Conservation (phyloP, 2,797 vertebrate species). For the Ceryle rudis region DNA sequence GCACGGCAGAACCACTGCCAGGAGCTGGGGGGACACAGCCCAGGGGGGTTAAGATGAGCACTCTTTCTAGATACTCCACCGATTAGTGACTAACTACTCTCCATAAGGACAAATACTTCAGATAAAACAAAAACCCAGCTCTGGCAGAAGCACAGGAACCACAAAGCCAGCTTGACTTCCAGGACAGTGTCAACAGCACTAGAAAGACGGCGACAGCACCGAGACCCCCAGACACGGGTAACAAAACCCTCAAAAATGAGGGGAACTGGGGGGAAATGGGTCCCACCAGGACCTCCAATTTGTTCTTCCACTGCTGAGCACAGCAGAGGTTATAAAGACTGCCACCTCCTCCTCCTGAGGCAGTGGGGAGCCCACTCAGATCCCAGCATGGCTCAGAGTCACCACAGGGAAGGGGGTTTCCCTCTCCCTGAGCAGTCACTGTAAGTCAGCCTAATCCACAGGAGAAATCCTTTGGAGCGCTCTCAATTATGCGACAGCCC, state of each 20-base stretch:
- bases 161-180: not conserved
- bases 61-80: not conserved
- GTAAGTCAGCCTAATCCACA: not conserved
- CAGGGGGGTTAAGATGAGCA: not conserved
- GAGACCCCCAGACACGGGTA: not conserved
- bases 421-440: not conserved
- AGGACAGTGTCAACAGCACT: not conserved
- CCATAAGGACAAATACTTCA: not conserved
- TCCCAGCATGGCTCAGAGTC: not conserved
- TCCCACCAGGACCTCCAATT: not conserved
- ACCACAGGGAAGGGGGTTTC: not conserved
- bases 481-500: not conserved
- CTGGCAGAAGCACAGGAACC: not conserved
- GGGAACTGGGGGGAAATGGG: not conserved
- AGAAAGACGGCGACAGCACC: not conserved
- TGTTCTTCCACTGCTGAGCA: not conserved
- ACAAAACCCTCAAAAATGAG: not conserved
- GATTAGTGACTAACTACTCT: not conserved
- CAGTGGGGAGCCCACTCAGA: not conserved
- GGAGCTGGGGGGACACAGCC: not conserved
- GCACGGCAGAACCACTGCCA: not conserved
- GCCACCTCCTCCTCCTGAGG: not conserved
- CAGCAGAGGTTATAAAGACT: not conserved
- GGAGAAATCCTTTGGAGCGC: not conserved
- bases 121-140: not conserved